Evolutionary conservation across 1,140 invertebrate species (phyloP).

Genomic region (Arion vulgaris): DNA sequence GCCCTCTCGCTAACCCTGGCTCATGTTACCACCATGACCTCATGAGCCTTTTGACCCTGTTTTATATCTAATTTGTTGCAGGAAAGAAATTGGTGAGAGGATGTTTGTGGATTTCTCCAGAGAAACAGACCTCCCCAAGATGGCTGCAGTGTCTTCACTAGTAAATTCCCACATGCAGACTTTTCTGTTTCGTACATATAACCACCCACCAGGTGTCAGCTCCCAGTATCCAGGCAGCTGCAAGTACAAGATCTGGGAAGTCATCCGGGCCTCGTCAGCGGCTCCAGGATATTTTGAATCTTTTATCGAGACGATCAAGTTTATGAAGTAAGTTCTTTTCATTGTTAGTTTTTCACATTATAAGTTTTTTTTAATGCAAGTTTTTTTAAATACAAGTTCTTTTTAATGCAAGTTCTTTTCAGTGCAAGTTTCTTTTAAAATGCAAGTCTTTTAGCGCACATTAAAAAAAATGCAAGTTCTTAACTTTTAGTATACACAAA

Average conservation of each 20-base stretch:
- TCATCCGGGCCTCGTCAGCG: slow-evolving; percentile 90
- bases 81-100: slow-evolving; percentile 79
- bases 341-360: not conserved
- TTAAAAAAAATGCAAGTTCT: no score
- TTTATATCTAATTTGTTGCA: slow-evolving; percentile 54
- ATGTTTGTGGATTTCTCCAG: slow-evolving; percentile 80
- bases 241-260: slow-evolving; percentile 87
- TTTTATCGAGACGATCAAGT: slow-evolving; percentile 82
- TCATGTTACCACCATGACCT: no score
- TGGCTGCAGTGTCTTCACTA: slow-evolving; percentile 83
- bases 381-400: no score
- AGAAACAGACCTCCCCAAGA: slow-evolving; percentile 77
- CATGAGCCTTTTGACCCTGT: no score
- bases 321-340: slow-evolving; percentile 79
- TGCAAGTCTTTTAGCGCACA: no score
- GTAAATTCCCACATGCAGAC: slow-evolving; percentile 86
- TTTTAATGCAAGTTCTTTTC: no score
- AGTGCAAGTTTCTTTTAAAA: no score
- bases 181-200: slow-evolving; percentile 94
- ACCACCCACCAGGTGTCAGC: slow-evolving; percentile 81
- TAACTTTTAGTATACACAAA: no score
- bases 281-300: slow-evolving; percentile 95
- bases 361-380: no score
- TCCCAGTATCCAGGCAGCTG: slow-evolving; percentile 86
- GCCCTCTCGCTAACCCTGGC: no score